Conservation (phyloP, 1,140 invertebrate species). For the Cherax destructor region DNA sequence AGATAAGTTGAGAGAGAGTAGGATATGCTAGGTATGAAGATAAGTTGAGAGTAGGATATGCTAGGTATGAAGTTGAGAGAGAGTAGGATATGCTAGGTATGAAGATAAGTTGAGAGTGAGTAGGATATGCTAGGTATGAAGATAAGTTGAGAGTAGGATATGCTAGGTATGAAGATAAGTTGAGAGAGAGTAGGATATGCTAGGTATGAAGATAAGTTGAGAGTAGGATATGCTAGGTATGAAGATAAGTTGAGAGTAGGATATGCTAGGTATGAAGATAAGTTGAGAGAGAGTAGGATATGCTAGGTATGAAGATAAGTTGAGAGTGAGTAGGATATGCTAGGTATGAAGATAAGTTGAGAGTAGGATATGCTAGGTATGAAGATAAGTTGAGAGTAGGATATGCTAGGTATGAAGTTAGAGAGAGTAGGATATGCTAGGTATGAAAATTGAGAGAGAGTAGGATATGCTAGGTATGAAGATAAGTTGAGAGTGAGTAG, state of each 20-base stretch:
- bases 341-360: too few species aligned
- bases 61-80: not conserved
- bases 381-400: too few species aligned
- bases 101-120: not conserved
- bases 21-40: too few species aligned
- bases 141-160: not conserved
- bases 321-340: not conserved
- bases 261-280: too few species aligned
- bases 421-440: not conserved
- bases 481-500: not conserved
- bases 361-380: not conserved
- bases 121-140: not conserved
- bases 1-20: not conserved
- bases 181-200: not conserved
- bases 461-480: not conserved
- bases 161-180: too few species aligned
- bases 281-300: not conserved
- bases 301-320: too few species aligned
- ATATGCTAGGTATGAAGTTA: too few species aligned
- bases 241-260: too few species aligned
- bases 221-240: not conserved
- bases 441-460: not conserved
- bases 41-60: not conserved
- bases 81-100: not conserved
- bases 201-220: too few species aligned